Conservation (phyloP, 2,113 vertebrate genomes). For the Urocynchramus pylzowi region DNA sequence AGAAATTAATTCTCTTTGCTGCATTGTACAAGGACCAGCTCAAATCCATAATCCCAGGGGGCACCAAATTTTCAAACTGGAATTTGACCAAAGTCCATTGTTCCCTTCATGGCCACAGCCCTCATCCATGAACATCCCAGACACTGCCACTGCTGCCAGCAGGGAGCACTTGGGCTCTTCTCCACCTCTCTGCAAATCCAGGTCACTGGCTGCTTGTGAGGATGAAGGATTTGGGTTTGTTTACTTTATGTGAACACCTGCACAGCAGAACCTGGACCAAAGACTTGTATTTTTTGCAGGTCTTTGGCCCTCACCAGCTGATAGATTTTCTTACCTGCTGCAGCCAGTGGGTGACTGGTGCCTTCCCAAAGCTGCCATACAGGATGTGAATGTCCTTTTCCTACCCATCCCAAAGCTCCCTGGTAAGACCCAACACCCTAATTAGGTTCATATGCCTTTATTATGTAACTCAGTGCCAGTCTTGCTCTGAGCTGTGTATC, state of each 20-base stretch:
- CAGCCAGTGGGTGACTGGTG: background rate
- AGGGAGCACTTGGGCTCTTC: background rate
- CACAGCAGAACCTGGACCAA: background rate
- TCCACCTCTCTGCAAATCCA: background rate
- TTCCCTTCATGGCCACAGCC: background rate
- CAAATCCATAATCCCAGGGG: background rate
- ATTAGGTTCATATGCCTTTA: background rate
- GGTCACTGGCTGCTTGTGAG: background rate
- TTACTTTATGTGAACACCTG: background rate
- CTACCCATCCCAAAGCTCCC: background rate
- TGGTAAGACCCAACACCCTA: background rate
- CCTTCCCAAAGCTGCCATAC: background rate
- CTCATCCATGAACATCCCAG: background rate
- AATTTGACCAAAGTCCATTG: background rate
- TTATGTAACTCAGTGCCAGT: rapidly evolving
- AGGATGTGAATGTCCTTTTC: background rate
- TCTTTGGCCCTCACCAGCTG: conserved; percentile 17
- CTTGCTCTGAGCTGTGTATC: background rate
- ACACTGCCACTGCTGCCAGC: background rate
- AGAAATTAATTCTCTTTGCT: background rate
- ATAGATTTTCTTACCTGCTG: background rate
- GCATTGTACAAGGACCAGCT: background rate
- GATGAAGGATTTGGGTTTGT: background rate
- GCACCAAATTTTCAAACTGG: background rate
- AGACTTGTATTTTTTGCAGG: conserved; percentile 43